These are phyloP conservation scores for Tetrao urogallus DNA, from an alignment of 2,113 vertebrate genomes.

Conservation along the genomic window DNA sequence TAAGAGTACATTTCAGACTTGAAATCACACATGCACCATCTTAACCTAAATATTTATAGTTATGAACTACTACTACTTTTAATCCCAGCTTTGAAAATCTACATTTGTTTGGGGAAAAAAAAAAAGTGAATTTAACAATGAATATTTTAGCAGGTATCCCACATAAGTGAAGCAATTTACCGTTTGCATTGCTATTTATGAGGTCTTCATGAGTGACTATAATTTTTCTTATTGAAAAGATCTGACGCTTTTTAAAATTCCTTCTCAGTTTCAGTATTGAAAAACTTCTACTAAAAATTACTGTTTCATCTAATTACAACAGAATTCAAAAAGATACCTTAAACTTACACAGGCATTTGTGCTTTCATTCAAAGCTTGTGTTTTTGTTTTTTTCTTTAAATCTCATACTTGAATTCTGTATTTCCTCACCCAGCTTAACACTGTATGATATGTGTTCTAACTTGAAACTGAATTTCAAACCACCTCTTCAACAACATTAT, in stretches of 20 bases:
- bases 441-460: not conserved
- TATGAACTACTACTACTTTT: not conserved
- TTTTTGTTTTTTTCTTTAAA: not conserved
- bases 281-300: not conserved
- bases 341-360: not conserved
- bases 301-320: not conserved
- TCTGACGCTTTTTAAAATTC: not conserved
- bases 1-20: not conserved
- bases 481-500: not conserved
- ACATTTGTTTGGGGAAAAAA: not conserved
- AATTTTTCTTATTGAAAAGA: not conserved
- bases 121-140: not conserved
- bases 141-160: not conserved
- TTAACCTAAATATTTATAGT: not conserved
- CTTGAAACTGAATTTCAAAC: not conserved
- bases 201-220: not conserved
- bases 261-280: not conserved
- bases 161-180: not conserved
- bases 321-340: not conserved
- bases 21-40: not conserved
- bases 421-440: not conserved
- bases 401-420: not conserved
- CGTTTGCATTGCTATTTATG: not conserved
- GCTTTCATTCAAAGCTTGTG: not conserved
- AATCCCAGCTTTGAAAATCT: not conserved